Evolutionary conservation across 2,888 invertebrate genomes (phyloP), one percentile per base, ranked within the genome.

Genomic region (Acanthopleura granulata): DNA sequence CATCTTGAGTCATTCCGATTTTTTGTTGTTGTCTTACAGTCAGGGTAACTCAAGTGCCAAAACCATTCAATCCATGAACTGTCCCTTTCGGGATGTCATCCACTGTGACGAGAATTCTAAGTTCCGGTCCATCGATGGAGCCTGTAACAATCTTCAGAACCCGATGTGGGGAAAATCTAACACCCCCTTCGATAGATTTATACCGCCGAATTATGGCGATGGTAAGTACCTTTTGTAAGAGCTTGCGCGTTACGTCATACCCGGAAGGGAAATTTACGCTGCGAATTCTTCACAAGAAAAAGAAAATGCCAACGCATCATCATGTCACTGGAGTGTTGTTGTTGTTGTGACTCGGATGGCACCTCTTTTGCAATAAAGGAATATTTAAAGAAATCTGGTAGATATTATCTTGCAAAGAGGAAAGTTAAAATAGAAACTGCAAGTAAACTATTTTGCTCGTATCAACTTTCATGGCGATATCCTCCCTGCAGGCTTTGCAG

Each of bases 111-210:
- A 12, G 14, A 74, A 1, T 3, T 72, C 75, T 12, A 66, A 76
- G n/a, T 83, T 77, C 61, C 40, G 83, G 73, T 74, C 79, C 1
- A 66, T 75, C 4, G 83, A 83, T 70, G 83, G 83, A 0, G 78
- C 81, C 14, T 84, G 84, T 27, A 84, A 84, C 69, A 84, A 84
- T 74, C 14, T 79, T 18, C 29, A 76, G 6, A 57, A 57, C 57
- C 75, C 77, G 25, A 72, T 82, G 1, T 84, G 84, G 84, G 84
- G 84, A 0, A 76, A 70, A 69, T 72, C 82, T 0, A 72, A 76
- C 61, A 81, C 81, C 29, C 80, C 83, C 0, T 79, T 82, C 29
- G 79, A 79, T 49, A 73, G 83, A 62, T 81, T 79, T 74, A 51
- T 83, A 1, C 75, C 66, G 3, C 78, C 81, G 0, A 72, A 72